Evolutionary conservation across 23 tunicate genomes (phyloP).

Genomic region (Halocynthia roretzi): DNA sequence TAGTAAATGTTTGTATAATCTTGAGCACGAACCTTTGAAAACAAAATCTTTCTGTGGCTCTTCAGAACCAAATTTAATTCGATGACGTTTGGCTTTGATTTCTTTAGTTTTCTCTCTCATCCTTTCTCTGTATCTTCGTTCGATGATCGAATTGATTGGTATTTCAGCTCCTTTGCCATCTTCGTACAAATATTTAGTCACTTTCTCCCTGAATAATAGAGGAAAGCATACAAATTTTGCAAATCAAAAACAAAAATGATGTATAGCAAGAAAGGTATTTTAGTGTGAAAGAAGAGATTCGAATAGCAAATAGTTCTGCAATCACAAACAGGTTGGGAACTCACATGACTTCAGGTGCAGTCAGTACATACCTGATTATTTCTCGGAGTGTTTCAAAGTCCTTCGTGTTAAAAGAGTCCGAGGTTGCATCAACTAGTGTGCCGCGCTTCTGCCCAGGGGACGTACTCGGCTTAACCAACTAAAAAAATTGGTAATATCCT

Average conservation of each 20-base stretch:
- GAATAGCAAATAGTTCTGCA: no score
- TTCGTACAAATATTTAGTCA: constrained; percentile 52
- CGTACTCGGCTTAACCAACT: constrained; percentile 19
- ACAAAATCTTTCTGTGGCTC: not conserved
- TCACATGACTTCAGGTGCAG: no score
- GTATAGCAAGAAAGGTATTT: no score
- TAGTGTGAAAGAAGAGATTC: no score
- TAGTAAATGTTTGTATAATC: not conserved
- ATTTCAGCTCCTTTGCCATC: constrained; percentile 53
- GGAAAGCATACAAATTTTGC: not conserved
- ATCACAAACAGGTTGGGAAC: no score
- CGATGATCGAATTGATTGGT: constrained; percentile 38
- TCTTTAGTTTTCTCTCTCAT: no score
- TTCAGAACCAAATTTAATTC: not conserved
- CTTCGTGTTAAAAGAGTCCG: constrained; percentile 7
- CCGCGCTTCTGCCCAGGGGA: constrained; percentile 15
- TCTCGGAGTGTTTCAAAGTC: constrained; percentile 9
- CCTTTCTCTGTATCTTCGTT: constrained; percentile 37
- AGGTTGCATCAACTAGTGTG: constrained; percentile 16
- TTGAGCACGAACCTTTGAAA: not conserved
- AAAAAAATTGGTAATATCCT: not conserved
- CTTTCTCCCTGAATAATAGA: constrained; percentile 32
- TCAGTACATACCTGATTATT: constrained; percentile 6
- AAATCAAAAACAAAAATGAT: no score
- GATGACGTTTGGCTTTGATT: no score